phyloP scores from a whole-genome alignment of 2,113 vertebrate species.

The Ahaetulla prasina region DNA sequence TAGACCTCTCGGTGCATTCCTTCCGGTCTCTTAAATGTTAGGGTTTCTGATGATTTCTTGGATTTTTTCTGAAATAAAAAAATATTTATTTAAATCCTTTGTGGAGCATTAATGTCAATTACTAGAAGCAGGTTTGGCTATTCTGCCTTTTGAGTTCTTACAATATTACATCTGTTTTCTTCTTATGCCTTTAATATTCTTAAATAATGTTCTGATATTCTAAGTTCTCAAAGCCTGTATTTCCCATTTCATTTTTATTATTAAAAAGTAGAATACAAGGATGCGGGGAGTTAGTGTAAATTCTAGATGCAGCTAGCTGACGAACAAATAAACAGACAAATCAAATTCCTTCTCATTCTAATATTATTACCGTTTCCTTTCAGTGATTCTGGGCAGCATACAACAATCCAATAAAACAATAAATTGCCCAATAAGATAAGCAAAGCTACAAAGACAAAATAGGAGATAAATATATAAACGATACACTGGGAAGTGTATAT shows the following conservation, averaged over 20 bases:
- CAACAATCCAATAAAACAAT: too few relatives aligned
- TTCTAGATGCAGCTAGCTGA: background rate
- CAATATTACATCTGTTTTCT: background rate
- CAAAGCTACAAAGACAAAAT: background rate
- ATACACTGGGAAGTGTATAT: background rate
- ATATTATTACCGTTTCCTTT: background rate
- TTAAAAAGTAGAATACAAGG: background rate
- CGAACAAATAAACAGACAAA: background rate
- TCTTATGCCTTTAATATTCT: background rate
- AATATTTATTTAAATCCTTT: fast-evolving
- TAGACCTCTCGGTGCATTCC: slow-evolving; percentile 99
- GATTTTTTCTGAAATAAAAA: slow-evolving; percentile 86
- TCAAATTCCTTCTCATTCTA: background rate
- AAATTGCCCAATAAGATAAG: background rate
- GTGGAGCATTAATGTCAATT: background rate
- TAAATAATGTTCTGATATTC: background rate
- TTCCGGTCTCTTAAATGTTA: slow-evolving; percentile 96
- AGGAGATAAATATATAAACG: too few relatives aligned
- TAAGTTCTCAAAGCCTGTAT: background rate
- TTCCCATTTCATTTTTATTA: background rate
- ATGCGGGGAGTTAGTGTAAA: background rate
- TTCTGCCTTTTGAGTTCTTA: background rate
- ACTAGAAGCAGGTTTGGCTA: fast-evolving
- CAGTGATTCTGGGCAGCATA: too few relatives aligned
- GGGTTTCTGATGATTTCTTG: slow-evolving; percentile 90